phyloP scores from a whole-genome alignment of 2,888 invertebrate species.

The Nemotelus nigrinus region DNA sequence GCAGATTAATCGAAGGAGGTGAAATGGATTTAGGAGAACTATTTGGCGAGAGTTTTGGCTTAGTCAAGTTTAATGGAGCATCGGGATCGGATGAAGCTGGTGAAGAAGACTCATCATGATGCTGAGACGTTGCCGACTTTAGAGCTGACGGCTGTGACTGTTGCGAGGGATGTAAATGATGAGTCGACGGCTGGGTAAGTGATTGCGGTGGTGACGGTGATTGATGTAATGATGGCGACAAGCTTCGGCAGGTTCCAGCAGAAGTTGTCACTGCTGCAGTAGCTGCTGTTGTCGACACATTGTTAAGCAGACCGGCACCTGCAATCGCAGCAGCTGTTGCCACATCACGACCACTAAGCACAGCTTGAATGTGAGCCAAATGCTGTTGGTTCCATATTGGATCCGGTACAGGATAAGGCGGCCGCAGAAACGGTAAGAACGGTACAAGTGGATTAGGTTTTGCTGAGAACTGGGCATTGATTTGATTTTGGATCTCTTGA shows the following conservation, averaged over 20 bases:
- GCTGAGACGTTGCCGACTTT: slow-evolving; percentile 31
- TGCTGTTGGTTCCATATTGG: slow-evolving; percentile 72
- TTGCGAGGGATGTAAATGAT: slow-evolving; percentile 12
- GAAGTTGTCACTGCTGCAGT: slow-evolving; percentile 28
- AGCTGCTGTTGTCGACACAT: slow-evolving; percentile 15
- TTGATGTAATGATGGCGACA: slow-evolving; percentile 55
- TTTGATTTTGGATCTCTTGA: slow-evolving; percentile 61
- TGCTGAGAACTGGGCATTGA: slow-evolving; percentile 58
- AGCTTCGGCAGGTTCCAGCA: slow-evolving; percentile 58
- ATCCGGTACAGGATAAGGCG: slow-evolving; percentile 60
- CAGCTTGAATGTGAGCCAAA: slow-evolving; percentile 72
- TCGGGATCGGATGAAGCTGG: slow-evolving; percentile 73
- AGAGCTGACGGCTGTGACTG: not conserved
- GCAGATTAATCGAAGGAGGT: slow-evolving; percentile 49
- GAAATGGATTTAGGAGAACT: slow-evolving; percentile 66
- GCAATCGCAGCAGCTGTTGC: slow-evolving; percentile 56
- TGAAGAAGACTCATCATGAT: slow-evolving; percentile 58
- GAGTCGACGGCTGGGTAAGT: not conserved
- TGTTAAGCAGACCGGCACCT: not conserved
- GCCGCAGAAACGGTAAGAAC: slow-evolving; percentile 60
- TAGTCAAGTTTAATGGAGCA: slow-evolving; percentile 87
- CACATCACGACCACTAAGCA: slow-evolving; percentile 56
- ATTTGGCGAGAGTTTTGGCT: slow-evolving; percentile 78
- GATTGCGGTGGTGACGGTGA: slow-evolving; percentile 60
- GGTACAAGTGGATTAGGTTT: slow-evolving; percentile 54